Percentiles rank a stretch among this genome's conserved stretches.
Evolutionary conservation across 1,140 invertebrate genomes (phyloP).

Genomic region (Druon quercuslanigerum): DNA sequence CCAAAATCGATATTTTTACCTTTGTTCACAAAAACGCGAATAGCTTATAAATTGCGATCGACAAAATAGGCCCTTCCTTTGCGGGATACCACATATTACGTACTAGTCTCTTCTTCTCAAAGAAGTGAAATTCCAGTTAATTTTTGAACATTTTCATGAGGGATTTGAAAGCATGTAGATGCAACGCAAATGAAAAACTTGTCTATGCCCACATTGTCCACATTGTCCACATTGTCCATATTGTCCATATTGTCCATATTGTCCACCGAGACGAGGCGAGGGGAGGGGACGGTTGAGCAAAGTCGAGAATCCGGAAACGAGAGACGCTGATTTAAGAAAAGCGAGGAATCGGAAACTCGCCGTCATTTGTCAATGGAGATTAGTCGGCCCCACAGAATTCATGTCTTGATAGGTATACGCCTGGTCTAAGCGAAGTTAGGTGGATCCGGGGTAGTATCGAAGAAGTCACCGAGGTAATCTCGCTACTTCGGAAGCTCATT

Average conservation of each 20-base stretch:
- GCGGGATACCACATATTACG: too few species aligned
- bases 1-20: too few species aligned
- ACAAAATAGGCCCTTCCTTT: too few species aligned
- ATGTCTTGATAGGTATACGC: conserved; percentile 29
- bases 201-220: conserved; percentile 17
- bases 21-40: too few species aligned
- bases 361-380: conserved; percentile 34
- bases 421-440: conserved; percentile 23
- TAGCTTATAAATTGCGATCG: too few species aligned
- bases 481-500: conserved; percentile 56
- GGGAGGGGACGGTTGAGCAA: not conserved
- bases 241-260: too few species aligned
- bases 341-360: conserved; percentile 25
- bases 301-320: conserved; percentile 34
- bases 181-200: conserved; percentile 2
- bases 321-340: conserved; percentile 24
- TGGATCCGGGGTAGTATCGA: conserved; percentile 26
- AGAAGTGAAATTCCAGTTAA: too few species aligned
- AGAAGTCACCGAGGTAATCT: conserved; percentile 33
- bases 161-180: not conserved
- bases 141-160: not conserved
- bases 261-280: too few species aligned
- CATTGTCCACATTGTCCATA: conserved; percentile 9
- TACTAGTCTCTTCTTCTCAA: too few species aligned
- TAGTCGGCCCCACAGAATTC: not conserved